These are phyloP conservation scores for Limnothrissa miodon DNA, from an alignment of 2,113 vertebrate genomes.

Conservation along the genomic window DNA sequence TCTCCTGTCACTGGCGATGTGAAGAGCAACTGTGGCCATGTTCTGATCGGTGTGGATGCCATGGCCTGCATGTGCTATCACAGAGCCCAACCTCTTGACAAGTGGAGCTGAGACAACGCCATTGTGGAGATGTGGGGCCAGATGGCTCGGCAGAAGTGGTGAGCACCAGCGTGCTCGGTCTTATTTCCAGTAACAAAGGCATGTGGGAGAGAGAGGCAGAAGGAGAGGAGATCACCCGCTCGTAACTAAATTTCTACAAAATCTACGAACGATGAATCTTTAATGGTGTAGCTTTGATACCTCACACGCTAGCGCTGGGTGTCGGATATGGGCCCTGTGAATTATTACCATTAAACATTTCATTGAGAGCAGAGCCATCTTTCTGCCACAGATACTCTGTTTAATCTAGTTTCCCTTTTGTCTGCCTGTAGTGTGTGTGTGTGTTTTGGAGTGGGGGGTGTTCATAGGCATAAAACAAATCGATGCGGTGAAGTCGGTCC, in stretches of 20 bases:
- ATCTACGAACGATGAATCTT: not conserved
- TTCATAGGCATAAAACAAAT: constrained; percentile 9
- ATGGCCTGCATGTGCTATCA: not conserved
- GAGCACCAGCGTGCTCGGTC: not conserved
- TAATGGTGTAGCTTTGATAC: not conserved
- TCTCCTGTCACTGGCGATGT: not conserved
- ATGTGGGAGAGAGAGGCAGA: constrained; percentile 2
- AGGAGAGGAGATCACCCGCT: not conserved
- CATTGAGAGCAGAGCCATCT: not conserved
- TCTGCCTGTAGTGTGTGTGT: not conserved
- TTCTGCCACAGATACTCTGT: not conserved
- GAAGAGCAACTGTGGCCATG: not conserved
- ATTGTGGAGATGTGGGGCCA: not conserved
- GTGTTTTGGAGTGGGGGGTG: not conserved
- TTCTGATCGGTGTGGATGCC: not conserved
- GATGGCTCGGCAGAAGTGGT: not conserved
- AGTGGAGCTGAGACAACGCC: not conserved
- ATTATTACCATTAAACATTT: not conserved
- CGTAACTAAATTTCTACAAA: not conserved
- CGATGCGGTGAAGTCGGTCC: constrained; percentile 22
- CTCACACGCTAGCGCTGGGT: not conserved
- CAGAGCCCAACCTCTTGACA: not conserved
- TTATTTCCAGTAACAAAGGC: not conserved
- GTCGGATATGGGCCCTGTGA: not conserved
- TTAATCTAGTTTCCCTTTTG: not conserved